Base-by-base conservation (phyloP, 2,888 invertebrate species). In the Eledona agricola region DNA sequence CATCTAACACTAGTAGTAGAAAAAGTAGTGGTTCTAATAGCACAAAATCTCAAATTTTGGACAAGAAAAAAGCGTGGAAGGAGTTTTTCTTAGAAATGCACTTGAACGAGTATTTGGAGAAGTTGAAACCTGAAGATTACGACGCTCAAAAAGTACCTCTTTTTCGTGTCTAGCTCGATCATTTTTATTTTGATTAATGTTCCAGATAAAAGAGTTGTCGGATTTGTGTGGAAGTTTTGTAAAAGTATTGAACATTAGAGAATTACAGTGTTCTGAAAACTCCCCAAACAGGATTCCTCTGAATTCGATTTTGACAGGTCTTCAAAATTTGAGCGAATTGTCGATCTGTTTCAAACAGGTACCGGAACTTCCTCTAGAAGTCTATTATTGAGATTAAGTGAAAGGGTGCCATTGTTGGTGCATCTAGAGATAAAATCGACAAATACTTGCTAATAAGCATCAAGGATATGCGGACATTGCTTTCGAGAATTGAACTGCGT, bases 291-390 rank as follows among this genome's bases (percentile, higher is more conserved):
- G 69, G 26, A 70, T 75, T 34, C 71, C 73, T 6, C 54, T 75
- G 2, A 67, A 68, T 60, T 56, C 65, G 6, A 57, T 73, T 25
- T 37, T 73, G 12, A 58, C 64, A 4, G 69, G 65, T 10, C 64
- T 75, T n/a, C 51, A 57, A n/a, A 58, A 66, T 53, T 52, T 75
- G 11, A 64, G 55, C 11, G 71, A 74, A 57, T 55, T 75, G 10
- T 64, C 60, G 2, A 57, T 75, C 49, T 70, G 72, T 45, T 73
- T 71, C 54, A 73, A 73, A 62, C 71, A 74, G 68, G 73, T 73
- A 57, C 11, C 10, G 17, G 16, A 15, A 6, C n/a, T n/a, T n/a
- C n/a, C n/a, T n/a, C n/a, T n/a, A n/a, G n/a, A n/a, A n/a, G n/a
- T n/a, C n/a, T n/a, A n/a, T n/a, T n/a, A n/a, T n/a, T n/a, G n/a